Conservation (phyloP, 2,888 invertebrate genomes). For the Apamea crenata region DNA sequence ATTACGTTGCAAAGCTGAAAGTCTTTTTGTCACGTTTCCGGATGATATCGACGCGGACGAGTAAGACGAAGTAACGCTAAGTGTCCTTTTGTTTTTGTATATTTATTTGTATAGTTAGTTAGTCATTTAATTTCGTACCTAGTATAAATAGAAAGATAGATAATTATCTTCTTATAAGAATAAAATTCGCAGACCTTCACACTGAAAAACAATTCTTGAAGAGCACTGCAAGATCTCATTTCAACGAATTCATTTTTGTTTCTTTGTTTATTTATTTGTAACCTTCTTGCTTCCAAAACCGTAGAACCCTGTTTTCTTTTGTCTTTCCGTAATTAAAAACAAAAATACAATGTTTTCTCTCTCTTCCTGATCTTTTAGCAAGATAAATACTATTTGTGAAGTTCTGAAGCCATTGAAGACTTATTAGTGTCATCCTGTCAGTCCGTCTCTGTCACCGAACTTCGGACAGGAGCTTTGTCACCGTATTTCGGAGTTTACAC, state of each 20-base stretch:
- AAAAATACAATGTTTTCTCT: slow-evolving; percentile 25
- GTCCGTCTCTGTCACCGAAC: slow-evolving; percentile 40
- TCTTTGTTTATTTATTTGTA: background rate
- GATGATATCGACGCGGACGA: too few relatives aligned
- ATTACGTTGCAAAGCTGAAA: background rate
- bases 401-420: slow-evolving; percentile 33
- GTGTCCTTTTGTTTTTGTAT: too few relatives aligned
- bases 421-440: slow-evolving; percentile 62
- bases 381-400: slow-evolving; percentile 55
- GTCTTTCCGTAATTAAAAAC: slow-evolving; percentile 6
- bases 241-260: slow-evolving; percentile 1
- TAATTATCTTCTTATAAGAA: too few relatives aligned
- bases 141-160: too few relatives aligned
- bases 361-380: slow-evolving; percentile 30
- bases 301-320: background rate
- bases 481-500: slow-evolving; percentile 12
- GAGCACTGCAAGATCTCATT: background rate
- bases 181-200: too few relatives aligned
- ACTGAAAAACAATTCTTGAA: too few relatives aligned
- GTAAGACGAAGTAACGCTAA: too few relatives aligned
- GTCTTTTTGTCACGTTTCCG: too few relatives aligned
- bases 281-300: background rate
- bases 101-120: too few relatives aligned
- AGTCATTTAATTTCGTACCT: too few relatives aligned
- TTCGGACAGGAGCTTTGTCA: slow-evolving; percentile 43